Conservation (phyloP, 2,888 invertebrate genomes). For the Alloscopus bannaensis region DNA sequence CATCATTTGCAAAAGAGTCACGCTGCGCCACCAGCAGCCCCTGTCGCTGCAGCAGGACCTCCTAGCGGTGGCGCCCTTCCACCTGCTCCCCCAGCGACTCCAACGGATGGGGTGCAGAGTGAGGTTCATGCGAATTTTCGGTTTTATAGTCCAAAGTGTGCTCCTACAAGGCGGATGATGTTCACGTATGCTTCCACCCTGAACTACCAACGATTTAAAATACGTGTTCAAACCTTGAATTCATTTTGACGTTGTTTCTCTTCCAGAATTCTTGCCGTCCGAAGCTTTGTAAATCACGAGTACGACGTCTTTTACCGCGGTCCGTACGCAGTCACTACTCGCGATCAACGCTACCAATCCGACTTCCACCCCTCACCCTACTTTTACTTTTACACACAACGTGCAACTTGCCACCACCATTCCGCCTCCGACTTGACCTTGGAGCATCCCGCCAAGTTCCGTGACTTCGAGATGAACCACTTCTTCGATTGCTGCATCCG, state of each 20-base stretch:
- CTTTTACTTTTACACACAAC: constrained; percentile 19
- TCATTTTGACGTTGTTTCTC: not conserved
- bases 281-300: constrained; percentile 29
- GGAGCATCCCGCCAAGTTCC: constrained; percentile 43
- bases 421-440: constrained; percentile 35
- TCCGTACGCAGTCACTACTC: constrained; percentile 50
- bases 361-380: constrained; percentile 58
- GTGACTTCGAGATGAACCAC: constrained; percentile 56
- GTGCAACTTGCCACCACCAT: constrained; percentile 34
- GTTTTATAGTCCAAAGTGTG: constrained; percentile 42
- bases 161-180: constrained; percentile 31
- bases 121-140: constrained; percentile 43
- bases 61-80: not conserved
- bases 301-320: constrained; percentile 51
- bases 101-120: constrained; percentile 6
- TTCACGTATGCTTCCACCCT: constrained; percentile 11
- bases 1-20: constrained; percentile 33
- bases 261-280: constrained; percentile 5
- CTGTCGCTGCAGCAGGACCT: not conserved
- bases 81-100: not conserved
- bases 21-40: not conserved
- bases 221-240: not conserved
- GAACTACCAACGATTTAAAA: not conserved
- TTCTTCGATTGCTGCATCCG: constrained; percentile 57
- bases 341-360: constrained; percentile 42